phyloP scores from a whole-genome alignment of 2,113 vertebrate species.

The Ctenodactylus gundi region DNA sequence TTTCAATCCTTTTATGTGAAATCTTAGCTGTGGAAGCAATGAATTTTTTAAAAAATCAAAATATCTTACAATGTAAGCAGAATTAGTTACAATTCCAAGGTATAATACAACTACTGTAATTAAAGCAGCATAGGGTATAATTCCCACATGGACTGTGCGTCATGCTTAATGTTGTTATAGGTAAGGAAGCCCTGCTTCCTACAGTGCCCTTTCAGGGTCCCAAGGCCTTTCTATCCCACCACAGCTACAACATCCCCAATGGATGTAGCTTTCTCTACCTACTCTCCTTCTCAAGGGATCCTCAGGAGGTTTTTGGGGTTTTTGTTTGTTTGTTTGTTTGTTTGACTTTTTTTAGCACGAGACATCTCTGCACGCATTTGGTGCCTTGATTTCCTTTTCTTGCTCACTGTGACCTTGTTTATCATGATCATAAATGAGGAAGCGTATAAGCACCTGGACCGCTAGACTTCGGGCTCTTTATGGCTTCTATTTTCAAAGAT shows the following conservation, averaged over 20 bases:
- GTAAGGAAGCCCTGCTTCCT: constrained; percentile 3
- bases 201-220: not conserved
- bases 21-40: constrained; percentile 40
- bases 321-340: no score
- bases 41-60: not conserved
- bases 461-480: not conserved
- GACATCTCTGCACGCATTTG: not conserved
- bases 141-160: not conserved
- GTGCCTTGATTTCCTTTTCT: not conserved
- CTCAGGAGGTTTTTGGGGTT: no score
- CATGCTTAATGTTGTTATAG: not conserved
- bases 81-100: constrained; percentile 40
- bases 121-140: not conserved
- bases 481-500: not conserved
- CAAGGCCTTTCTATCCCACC: not conserved
- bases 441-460: not conserved
- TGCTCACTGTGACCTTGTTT: not conserved
- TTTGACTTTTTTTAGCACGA: no score
- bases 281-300: not conserved
- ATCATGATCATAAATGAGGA: not conserved
- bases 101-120: constrained; percentile 4
- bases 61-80: constrained; percentile 37
- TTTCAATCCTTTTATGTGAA: constrained; percentile 40
- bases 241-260: not conserved
- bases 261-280: not conserved